phyloP scores from a whole-genome alignment of 2,113 vertebrate genomes.

The Montifringilla adamsi region DNA sequence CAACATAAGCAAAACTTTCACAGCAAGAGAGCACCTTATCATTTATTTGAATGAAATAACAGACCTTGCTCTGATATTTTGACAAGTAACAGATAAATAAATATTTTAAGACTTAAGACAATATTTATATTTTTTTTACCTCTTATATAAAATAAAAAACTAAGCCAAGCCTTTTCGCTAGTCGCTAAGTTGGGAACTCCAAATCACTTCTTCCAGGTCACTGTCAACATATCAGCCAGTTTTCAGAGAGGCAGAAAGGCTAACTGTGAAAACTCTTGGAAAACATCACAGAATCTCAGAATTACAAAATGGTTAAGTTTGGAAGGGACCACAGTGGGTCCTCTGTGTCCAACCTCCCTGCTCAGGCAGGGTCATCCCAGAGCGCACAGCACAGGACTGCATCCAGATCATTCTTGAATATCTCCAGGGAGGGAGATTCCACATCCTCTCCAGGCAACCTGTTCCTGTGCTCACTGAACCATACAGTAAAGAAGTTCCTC shows the following conservation, averaged over 20 bases:
- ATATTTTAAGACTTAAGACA: neutral
- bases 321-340: neutral
- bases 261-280: neutral
- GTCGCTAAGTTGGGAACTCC: neutral
- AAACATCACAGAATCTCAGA: neutral
- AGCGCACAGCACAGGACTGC: neutral
- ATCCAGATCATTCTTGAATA: neutral
- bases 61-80: neutral
- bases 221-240: neutral
- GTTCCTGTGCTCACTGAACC: rapidly evolving
- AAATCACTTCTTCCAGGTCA: neutral
- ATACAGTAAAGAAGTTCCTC: neutral
- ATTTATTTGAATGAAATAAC: slow-evolving; percentile 55
- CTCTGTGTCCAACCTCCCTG: neutral
- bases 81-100: neutral
- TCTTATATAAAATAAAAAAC: neutral
- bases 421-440: neutral
- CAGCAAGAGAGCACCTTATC: neutral
- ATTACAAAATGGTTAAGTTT: neutral
- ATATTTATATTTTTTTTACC: neutral
- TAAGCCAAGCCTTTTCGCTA: neutral
- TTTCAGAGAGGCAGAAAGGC: neutral
- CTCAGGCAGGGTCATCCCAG: neutral
- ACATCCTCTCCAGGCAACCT: neutral
- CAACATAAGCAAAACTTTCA: slow-evolving; percentile 28